These are phyloP conservation scores for Ochotona curzoniae DNA, from an alignment of 2,113 vertebrate species.

Conservation along the genomic window DNA sequence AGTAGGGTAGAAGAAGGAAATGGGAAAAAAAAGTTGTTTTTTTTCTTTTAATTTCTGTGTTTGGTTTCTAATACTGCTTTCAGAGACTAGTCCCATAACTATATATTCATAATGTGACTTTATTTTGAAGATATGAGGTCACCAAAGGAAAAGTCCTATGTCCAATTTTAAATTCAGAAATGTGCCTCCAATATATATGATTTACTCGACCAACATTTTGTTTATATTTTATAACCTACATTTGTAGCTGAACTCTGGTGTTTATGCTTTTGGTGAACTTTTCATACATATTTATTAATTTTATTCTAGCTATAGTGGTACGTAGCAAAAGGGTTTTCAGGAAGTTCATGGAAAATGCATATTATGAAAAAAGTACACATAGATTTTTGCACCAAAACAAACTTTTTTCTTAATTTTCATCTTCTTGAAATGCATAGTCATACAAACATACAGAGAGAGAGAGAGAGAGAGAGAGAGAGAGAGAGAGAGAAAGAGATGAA, in stretches of 20 bases:
- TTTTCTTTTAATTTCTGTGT: constrained; percentile 10
- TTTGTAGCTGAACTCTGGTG: not conserved
- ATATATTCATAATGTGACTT: constrained; percentile 8
- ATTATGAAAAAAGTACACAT: no score
- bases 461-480: no score
- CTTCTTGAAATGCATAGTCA: no score
- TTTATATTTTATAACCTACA: not conserved
- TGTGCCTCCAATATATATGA: not conserved
- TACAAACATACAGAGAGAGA: no score
- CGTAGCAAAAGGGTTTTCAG: no score
- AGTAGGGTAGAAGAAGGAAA: not conserved
- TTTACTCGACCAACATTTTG: not conserved
- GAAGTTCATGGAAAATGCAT: no score
- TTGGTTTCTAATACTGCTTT: constrained; percentile 57
- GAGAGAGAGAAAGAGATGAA: no score
- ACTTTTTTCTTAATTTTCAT: no score
- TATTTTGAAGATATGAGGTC: constrained; percentile 42
- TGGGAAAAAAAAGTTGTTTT: not conserved
- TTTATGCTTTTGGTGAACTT: not conserved
- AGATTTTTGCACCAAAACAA: no score
- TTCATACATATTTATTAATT: not conserved
- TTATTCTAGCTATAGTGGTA: not conserved
- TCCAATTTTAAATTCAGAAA: constrained; percentile 20
- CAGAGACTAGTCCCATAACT: not conserved
- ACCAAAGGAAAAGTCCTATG: not conserved